Base-by-base conservation (phyloP, 1,140 invertebrate species). In the Pomacea maculata region DNA sequence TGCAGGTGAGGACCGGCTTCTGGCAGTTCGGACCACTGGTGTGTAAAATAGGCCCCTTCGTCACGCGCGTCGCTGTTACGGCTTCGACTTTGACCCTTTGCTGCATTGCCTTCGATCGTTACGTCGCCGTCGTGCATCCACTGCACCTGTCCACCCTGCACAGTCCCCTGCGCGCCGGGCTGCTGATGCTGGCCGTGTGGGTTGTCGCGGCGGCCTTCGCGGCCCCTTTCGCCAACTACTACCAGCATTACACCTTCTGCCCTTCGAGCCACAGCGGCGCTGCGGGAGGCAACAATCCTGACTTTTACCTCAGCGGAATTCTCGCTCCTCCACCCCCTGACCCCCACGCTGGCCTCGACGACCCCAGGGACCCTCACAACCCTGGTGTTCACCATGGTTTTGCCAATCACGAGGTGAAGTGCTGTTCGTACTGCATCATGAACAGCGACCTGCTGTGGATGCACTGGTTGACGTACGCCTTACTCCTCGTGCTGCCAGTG, bases 141-240 rank as follows among this genome's bases (percentile, higher is more conserved):
- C 91, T 98, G 79, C 95, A 97, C 87, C 97, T 97, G 89, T 85
- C 85, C 64, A 81, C 82, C 70, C 80, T 87, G 14, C 77, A 78
- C 85, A 83, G 61, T 52, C 82, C 81, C 10, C 80, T 57, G 54
- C 93, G 96, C 71, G 97, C 97, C 94, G 94, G 96, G 80, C 91
- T 95, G 67, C 96, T 96, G 89, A 95, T 98, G 71, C 93, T 94
- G 67, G 91, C 96, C n/a, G 96, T 98, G 57, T 98, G 97, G 97
- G 92, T 96, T 83, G 94, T 95, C 61, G 96, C 96, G 0, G 96
- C 95, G 11, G 96, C 96, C 14, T 81, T 84, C 29, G 81, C 79
- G 17, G 74, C 85, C 12, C 85, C 87, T 45, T 83, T 86, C 78
- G 80, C 81, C 17, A 72, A 83, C n/a, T 85, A 83, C 75, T 85